These are phyloP conservation scores for Caenorhabditis inopinata DNA, from an alignment of 1,140 invertebrate species.

Conservation along the genomic window DNA sequence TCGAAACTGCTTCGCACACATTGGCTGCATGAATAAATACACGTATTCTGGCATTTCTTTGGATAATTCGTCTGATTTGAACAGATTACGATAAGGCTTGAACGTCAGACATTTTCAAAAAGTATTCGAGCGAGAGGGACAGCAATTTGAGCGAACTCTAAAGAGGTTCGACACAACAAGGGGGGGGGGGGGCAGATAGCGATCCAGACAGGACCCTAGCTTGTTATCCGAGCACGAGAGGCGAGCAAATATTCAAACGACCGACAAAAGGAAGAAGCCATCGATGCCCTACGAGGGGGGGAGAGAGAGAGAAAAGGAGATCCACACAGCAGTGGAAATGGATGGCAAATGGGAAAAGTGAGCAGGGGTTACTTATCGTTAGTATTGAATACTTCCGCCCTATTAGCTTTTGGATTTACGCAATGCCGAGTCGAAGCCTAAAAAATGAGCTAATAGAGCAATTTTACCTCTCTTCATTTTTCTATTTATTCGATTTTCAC, in stretches of 20 bases:
- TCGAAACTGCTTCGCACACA: too few species aligned
- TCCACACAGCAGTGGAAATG: background rate
- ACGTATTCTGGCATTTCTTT: too few species aligned
- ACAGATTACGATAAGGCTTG: too few species aligned
- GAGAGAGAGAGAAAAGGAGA: background rate
- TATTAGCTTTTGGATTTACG: background rate
- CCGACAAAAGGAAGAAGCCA: background rate
- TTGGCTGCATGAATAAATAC: too few species aligned
- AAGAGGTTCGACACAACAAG: too few species aligned
- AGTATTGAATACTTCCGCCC: background rate
- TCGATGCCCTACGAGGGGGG: too few species aligned
- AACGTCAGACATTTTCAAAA: too few species aligned
- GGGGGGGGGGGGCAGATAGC: background rate
- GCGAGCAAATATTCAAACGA: background rate
- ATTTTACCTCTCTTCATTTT: too few species aligned
- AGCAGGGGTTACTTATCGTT: background rate
- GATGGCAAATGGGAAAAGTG: background rate
- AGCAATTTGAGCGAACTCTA: too few species aligned
- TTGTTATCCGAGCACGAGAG: slow-evolving; percentile 7
- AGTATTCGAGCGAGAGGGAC: too few species aligned
- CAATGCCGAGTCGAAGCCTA: background rate
- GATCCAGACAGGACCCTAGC: background rate
- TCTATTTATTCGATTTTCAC: background rate
- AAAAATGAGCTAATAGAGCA: too few species aligned
- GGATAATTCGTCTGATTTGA: too few species aligned